Base-by-base conservation (phyloP, 2,797 vertebrate species). In the Myotis myotis region DNA sequence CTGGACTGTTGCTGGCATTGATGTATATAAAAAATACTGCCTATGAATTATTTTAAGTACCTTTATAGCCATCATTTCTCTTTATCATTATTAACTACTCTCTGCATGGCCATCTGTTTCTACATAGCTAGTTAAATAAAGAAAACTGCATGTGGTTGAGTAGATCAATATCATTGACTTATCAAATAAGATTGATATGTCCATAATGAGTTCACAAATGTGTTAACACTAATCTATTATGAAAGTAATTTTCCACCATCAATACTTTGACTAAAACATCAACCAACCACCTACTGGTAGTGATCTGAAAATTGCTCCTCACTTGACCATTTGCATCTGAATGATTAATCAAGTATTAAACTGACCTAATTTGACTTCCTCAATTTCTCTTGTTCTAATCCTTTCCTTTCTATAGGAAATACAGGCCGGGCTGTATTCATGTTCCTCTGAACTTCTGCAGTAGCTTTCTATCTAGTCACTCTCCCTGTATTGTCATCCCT, bases 151-250 rank as follows among this genome's bases (percentile, higher is more conserved):
- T 66, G 28, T 68, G 86, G 80, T 68, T 75, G 33, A 94, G 15
- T 75, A 28, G 53, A 83, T 97, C 96, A 76, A 95, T 94, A 88
- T 44, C 95, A 93, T 70, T 96, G 93, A 95, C 47, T 86, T 81
- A 83, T 93, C 44, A 87, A 81, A 30, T 51, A 95, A 84, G 87
- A 95, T 5, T 92, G 51, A 83, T 94, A 86, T 78, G 23, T 75
- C 5, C 17, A 68, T 94, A 93, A 94, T 93, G 64, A 95, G 30
- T 89, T 30, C 64, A 88, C 85, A 90, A 95, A 85, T 92, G 36
- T 82, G 93, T 93, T 23, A 87, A 87, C 47, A 44, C 25, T 89
- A 74, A 94, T 85, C 81, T 78, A 75, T 91, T 84, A 86, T 47
- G 9, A 87, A 91, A 95, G 64, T 93, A 95, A 95, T 93, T 87